Conservation (phyloP, 2,113 vertebrate species). For the Larimichthys crocea region DNA sequence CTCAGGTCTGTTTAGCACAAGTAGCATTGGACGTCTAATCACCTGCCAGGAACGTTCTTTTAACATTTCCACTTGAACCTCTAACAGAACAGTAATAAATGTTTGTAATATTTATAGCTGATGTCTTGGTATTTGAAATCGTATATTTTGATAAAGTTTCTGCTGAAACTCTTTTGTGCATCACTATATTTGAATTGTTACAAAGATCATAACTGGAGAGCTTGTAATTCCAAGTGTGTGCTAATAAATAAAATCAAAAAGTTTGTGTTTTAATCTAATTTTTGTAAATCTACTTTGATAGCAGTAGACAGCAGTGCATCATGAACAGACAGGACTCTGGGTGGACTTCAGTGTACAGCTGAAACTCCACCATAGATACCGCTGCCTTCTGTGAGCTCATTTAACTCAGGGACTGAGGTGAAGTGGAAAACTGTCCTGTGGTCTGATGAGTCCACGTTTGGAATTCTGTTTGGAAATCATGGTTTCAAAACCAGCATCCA, state of each 20-base stretch:
- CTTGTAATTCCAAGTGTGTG: not conserved
- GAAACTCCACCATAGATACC: too few relatives aligned
- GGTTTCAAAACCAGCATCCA: too few relatives aligned
- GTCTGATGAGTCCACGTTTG: too few relatives aligned
- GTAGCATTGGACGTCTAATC: slow-evolving; percentile 5
- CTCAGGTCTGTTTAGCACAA: slow-evolving; percentile 43
- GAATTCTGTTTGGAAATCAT: too few relatives aligned
- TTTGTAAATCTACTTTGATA: not conserved
- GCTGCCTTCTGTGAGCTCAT: too few relatives aligned
- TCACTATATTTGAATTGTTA: not conserved
- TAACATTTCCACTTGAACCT: not conserved
- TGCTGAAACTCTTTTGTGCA: slow-evolving; percentile 2
- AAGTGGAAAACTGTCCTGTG: too few relatives aligned
- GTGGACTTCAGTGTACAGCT: too few relatives aligned
- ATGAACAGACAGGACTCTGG: too few relatives aligned
- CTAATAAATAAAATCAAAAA: slow-evolving; percentile 14
- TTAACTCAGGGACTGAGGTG: too few relatives aligned
- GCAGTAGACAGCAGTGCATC: too few relatives aligned
- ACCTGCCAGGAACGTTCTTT: not conserved
- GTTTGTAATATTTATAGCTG: slow-evolving; percentile 8
- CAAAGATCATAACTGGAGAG: not conserved
- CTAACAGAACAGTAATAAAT: too few relatives aligned
- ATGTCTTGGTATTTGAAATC: not conserved
- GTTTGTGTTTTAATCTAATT: not conserved
- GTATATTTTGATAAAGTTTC: slow-evolving; percentile 7